phyloP scores from a whole-genome alignment of 1,140 invertebrate species.

The Apis florea region DNA sequence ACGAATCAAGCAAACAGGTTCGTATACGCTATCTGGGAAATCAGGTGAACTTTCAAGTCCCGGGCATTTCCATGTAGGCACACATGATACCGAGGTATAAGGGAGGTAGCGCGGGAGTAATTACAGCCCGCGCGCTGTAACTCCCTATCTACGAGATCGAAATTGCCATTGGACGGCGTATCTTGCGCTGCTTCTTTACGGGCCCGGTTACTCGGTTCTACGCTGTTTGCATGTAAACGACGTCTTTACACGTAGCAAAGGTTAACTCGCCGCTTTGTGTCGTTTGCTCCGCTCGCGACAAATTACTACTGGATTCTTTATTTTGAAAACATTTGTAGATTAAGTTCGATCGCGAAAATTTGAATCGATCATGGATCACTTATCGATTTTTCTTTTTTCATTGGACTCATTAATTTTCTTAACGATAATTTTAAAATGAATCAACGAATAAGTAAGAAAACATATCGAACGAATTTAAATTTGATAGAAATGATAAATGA shows the following conservation, averaged over 20 bases:
- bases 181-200: constrained; percentile 70
- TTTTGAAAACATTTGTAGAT: constrained; percentile 20
- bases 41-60: constrained; percentile 55
- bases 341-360: background rate
- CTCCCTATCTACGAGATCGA: constrained; percentile 69
- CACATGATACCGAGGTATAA: constrained; percentile 63
- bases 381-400: too few relatives aligned
- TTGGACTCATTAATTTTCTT: too few relatives aligned
- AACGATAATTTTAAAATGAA: too few relatives aligned
- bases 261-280: constrained; percentile 55
- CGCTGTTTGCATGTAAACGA: constrained; percentile 70
- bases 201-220: constrained; percentile 59
- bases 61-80: constrained; percentile 48
- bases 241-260: constrained; percentile 66
- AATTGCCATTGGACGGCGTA: constrained; percentile 68
- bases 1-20: constrained; percentile 30
- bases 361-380: too few relatives aligned
- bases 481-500: too few relatives aligned
- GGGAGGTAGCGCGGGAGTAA: constrained; percentile 57
- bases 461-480: too few relatives aligned
- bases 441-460: too few relatives aligned
- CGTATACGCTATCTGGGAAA: constrained; percentile 47
- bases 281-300: constrained; percentile 57
- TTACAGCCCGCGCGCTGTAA: constrained; percentile 65
- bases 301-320: constrained; percentile 52